These are phyloP conservation scores for Aleiodes testaceus DNA, from an alignment of 2,888 invertebrate species.

Conservation along the genomic window DNA sequence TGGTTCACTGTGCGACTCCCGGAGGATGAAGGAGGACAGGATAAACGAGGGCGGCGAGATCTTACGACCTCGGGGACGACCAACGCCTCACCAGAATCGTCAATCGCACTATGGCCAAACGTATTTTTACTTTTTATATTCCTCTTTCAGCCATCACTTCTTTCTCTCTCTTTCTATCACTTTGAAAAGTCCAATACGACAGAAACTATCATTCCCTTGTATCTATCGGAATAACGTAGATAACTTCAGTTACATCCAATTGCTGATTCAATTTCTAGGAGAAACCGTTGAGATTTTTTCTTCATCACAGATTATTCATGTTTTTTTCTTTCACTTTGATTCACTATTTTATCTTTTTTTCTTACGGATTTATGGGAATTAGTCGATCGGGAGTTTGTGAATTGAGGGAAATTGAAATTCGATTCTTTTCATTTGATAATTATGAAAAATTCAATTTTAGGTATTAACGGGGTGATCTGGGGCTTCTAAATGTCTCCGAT, in stretches of 20 bases:
- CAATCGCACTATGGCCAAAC: neutral
- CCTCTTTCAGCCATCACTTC: constrained; percentile 22
- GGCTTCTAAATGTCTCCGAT: no score
- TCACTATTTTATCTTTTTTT: neutral
- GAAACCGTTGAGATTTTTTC: constrained; percentile 31
- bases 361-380: constrained; percentile 4
- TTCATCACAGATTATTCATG: constrained; percentile 16
- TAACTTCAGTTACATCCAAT: constrained; percentile 43
- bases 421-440: neutral
- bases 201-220: constrained; percentile 8
- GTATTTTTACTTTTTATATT: constrained; percentile 33
- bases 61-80: constrained; percentile 53
- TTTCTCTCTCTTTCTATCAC: constrained; percentile 36
- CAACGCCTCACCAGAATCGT: neutral
- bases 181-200: constrained; percentile 35
- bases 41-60: constrained; percentile 50
- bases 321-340: neutral
- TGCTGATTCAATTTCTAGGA: constrained; percentile 38
- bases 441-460: no score
- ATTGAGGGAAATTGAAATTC: neutral
- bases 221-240: constrained; percentile 12
- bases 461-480: no score
- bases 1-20: constrained; percentile 18
- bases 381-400: neutral
- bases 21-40: constrained; percentile 35